phyloP scores from a whole-genome alignment of 2,888 invertebrate species.

The Zygothrica quintamaculata region DNA sequence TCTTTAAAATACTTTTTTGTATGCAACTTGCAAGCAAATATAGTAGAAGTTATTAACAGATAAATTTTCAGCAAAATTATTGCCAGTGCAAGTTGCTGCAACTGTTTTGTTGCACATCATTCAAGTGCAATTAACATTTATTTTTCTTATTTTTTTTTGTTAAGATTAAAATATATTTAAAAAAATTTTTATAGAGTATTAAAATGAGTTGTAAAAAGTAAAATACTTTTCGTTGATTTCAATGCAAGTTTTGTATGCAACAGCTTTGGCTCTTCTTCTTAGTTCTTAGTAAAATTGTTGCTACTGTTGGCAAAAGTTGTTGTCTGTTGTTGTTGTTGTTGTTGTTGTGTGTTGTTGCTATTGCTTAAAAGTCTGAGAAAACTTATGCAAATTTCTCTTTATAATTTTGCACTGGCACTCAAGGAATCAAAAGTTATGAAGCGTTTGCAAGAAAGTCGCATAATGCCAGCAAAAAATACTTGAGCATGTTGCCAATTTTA shows the following conservation, averaged over 20 bases:
- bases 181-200: neutral
- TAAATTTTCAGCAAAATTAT: too few species aligned
- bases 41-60: too few species aligned
- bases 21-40: too few species aligned
- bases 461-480: conserved; percentile 32
- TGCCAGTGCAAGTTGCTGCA: too few species aligned
- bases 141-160: too few species aligned
- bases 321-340: conserved; percentile 7
- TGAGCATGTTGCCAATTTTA: conserved; percentile 68
- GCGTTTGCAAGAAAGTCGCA: conserved; percentile 4
- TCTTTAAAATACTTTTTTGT: too few species aligned
- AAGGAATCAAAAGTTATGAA: conserved; percentile 56
- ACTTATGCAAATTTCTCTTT: conserved; percentile 71
- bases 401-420: conserved; percentile 49
- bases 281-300: conserved; percentile 14
- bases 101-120: too few species aligned
- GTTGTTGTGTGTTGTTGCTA: conserved; percentile 4
- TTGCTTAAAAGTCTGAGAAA: conserved; percentile 45
- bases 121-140: too few species aligned
- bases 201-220: neutral
- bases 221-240: conserved; percentile 37
- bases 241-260: conserved; percentile 53
- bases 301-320: conserved; percentile 16
- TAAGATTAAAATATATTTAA: too few species aligned
- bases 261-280: conserved; percentile 25